Evolutionary conservation across 2,113 vertebrate species (phyloP).

Genomic region (Brachypteracias leptosomus): DNA sequence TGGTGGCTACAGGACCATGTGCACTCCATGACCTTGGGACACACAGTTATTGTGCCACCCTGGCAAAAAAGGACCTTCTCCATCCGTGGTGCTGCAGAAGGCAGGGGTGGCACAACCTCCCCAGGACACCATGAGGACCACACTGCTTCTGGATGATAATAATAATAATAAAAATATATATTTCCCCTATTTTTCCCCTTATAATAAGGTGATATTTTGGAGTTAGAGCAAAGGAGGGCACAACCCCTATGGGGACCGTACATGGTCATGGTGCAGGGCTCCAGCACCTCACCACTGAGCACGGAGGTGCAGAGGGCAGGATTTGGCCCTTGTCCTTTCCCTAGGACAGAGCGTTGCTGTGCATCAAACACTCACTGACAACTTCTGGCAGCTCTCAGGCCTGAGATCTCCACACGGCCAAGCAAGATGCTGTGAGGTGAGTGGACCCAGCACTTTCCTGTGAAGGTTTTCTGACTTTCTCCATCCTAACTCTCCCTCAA

Average conservation of each 20-base stretch:
- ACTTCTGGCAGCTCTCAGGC: not conserved
- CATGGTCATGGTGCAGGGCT: not conserved
- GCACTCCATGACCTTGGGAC: slow-evolving; percentile 39
- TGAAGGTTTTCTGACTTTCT: not conserved
- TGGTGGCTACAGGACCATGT: slow-evolving; percentile 15
- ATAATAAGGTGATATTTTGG: not conserved
- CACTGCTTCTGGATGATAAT: not conserved
- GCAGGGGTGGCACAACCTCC: not conserved
- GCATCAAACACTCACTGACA: not conserved
- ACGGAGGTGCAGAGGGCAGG: not conserved
- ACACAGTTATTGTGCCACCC: not conserved
- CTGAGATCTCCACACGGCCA: not conserved
- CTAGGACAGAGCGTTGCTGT: not conserved
- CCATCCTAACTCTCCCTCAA: not conserved
- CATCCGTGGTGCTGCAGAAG: not conserved
- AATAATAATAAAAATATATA: not conserved
- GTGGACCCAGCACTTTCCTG: not conserved
- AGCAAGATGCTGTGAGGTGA: not conserved
- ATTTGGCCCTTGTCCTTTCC: not conserved
- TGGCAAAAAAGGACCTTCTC: slow-evolving; percentile 30
- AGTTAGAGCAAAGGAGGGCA: not conserved
- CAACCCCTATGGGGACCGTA: fast-evolving
- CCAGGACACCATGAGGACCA: not conserved
- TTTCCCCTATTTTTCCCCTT: not conserved
- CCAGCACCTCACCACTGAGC: not conserved